Evolutionary conservation across 2,797 vertebrate genomes (phyloP).

Genomic region (Margarornis squamiger): DNA sequence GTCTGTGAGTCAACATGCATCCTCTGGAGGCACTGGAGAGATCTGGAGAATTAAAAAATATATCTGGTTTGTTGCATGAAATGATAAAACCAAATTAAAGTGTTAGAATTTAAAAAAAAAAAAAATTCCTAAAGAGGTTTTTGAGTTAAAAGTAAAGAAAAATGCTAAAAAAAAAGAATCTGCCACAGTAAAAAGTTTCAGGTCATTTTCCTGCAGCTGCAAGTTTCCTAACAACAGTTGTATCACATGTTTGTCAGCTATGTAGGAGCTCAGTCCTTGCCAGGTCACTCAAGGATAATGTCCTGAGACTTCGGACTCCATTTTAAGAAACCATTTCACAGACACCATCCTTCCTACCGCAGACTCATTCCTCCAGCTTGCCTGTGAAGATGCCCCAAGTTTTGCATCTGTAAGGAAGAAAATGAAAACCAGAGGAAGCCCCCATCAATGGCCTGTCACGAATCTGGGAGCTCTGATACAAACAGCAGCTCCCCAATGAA

Average conservation of each 20-base stretch:
- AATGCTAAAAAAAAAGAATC: neutral
- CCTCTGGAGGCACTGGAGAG: slow-evolving; percentile 15
- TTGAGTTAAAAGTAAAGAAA: slow-evolving; percentile 7
- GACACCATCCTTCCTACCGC: neutral
- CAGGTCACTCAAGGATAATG: slow-evolving; percentile 61
- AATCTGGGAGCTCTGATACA: neutral
- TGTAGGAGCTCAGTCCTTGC: neutral
- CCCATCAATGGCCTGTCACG: neutral
- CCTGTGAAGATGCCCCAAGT: neutral
- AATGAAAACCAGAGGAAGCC: slow-evolving; percentile 58
- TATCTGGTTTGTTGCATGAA: neutral
- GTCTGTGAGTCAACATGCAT: slow-evolving; percentile 9
- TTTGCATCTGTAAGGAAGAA: slow-evolving; percentile 46
- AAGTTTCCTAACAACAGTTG: slow-evolving; percentile 22
- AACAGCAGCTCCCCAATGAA: neutral
- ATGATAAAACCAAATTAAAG: neutral
- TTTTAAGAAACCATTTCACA: slow-evolving; percentile 32
- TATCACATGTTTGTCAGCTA: neutral
- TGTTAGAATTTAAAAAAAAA: neutral
- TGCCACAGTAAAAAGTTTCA: neutral
- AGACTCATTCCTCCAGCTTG: slow-evolving; percentile 31
- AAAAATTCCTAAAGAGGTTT: neutral
- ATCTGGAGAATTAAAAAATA: slow-evolving; percentile 5
- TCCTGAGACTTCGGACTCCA: neutral
- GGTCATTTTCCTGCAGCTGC: neutral